These are phyloP conservation scores for Bufo bufo DNA, from an alignment of 2,113 vertebrate species.

Conservation along the genomic window DNA sequence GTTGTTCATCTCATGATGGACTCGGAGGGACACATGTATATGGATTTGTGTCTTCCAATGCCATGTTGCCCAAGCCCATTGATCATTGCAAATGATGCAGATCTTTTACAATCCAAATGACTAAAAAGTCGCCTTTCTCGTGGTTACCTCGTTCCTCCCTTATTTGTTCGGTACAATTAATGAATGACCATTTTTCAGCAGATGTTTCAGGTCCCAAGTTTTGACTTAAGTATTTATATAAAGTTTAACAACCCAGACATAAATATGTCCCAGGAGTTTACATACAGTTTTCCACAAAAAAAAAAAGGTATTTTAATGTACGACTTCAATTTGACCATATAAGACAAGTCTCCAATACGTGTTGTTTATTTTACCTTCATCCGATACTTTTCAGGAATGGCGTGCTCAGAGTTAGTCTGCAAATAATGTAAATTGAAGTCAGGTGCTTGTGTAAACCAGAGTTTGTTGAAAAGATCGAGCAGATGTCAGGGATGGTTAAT, in stretches of 20 bases:
- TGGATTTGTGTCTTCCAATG: background rate
- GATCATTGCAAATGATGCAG: background rate
- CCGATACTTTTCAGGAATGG: constrained; percentile 53
- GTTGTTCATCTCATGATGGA: too few species aligned
- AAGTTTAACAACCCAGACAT: constrained; percentile 59
- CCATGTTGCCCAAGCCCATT: too few species aligned
- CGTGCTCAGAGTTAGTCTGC: constrained; percentile 4
- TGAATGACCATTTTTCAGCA: constrained; percentile 46
- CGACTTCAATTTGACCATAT: constrained; percentile 51
- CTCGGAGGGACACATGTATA: too few species aligned
- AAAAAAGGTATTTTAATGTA: constrained; percentile 55
- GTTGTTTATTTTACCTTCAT: constrained; percentile 57
- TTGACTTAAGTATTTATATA: constrained; percentile 55
- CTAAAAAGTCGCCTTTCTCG: background rate
- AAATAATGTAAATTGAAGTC: constrained; percentile 49
- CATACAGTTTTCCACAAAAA: constrained; percentile 53
- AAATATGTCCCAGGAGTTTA: constrained; percentile 59
- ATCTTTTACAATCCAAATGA: background rate
- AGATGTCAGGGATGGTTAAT: constrained; percentile 24
- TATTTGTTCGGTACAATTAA: constrained; percentile 47
- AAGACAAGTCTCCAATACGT: constrained; percentile 46
- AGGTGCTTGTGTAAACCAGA: constrained; percentile 40
- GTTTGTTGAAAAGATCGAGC: constrained; percentile 32
- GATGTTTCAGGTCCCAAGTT: constrained; percentile 58
- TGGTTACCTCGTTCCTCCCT: background rate